Conservation (phyloP, 2,113 vertebrate species). For the Heptranchias perlo region DNA sequence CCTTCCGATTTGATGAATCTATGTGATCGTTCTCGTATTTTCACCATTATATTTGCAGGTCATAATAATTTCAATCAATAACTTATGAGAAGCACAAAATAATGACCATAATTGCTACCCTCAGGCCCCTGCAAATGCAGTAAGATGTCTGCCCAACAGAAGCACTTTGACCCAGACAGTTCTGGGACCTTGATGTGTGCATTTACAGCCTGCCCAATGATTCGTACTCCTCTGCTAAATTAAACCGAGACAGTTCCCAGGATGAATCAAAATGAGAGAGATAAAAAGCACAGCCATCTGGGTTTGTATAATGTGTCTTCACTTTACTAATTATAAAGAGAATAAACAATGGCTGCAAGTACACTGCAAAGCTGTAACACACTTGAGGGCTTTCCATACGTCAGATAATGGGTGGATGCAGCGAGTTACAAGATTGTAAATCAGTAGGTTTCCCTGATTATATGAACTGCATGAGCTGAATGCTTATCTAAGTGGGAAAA, state of each 20-base stretch:
- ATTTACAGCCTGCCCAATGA: background rate
- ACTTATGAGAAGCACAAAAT: background rate
- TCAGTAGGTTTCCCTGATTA: background rate
- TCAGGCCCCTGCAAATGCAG: background rate
- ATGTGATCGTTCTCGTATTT: background rate
- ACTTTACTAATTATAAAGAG: background rate
- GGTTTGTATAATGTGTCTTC: slow-evolving; percentile 12
- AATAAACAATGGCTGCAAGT: background rate
- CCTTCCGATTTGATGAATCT: background rate
- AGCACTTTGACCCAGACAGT: background rate
- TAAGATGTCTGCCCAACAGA: background rate
- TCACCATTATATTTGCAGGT: background rate
- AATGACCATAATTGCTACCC: background rate
- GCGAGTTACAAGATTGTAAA: background rate
- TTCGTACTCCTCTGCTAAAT: background rate
- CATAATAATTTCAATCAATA: slow-evolving; percentile 8
- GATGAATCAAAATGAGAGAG: background rate
- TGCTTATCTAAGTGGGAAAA: background rate
- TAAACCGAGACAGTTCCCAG: background rate
- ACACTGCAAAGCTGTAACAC: background rate
- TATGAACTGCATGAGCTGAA: background rate
- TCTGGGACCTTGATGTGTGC: background rate
- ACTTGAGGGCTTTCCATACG: background rate
- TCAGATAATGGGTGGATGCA: background rate
- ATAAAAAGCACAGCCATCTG: slow-evolving; percentile 18